These are phyloP conservation scores for Apocrypta bakeri DNA, from an alignment of 1,140 invertebrate genomes.

Conservation along the genomic window DNA sequence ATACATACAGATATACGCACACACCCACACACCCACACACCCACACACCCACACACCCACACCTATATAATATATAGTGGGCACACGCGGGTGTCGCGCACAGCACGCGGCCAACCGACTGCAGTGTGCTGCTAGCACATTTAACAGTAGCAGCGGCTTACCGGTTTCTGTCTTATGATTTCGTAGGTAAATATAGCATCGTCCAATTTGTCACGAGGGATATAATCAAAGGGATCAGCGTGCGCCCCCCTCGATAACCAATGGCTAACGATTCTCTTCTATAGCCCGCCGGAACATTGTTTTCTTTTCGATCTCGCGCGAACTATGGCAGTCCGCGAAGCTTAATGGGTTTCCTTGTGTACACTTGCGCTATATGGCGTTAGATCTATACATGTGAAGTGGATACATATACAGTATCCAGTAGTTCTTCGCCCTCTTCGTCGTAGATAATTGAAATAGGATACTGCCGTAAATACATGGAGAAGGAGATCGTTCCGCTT, in stretches of 20 bases:
- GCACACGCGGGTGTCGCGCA: background rate
- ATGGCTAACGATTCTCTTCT: background rate
- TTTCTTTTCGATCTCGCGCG: background rate
- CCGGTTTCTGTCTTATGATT: background rate
- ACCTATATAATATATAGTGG: background rate
- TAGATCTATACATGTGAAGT: too few species aligned
- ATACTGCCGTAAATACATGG: too few species aligned
- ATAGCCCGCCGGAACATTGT: background rate
- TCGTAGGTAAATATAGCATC: conserved; percentile 24
- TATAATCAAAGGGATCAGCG: conserved; percentile 12
- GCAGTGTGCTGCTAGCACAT: background rate
- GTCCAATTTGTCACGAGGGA: conserved; percentile 36
- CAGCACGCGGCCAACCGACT: conserved; percentile 15
- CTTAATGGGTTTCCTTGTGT: background rate
- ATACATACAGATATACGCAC: too few species aligned
- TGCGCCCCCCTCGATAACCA: background rate
- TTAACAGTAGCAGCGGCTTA: background rate
- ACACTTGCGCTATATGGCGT: background rate
- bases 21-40: too few species aligned
- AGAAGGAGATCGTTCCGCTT: too few species aligned
- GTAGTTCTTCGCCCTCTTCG: background rate
- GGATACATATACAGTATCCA: background rate
- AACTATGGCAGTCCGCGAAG: background rate
- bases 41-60: too few species aligned
- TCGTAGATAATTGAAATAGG: background rate